Evolutionary conservation across 1,140 invertebrate species (phyloP).

Genomic region (Zaprionus capensis): DNA sequence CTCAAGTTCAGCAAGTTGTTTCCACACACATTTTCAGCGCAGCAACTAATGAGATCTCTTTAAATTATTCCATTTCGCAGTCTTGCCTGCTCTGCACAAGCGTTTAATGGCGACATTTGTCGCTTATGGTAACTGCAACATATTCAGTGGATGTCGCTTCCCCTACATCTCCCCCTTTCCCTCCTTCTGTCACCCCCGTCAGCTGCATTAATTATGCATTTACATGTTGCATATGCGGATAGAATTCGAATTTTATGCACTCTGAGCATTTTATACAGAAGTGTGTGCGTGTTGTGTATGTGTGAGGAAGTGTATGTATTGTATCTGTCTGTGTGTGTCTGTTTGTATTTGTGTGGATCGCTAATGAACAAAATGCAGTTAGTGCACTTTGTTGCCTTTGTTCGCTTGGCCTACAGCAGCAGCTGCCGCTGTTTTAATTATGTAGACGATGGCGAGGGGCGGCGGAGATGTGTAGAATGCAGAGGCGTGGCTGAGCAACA

Average conservation of each 20-base stretch:
- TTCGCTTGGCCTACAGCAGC: constrained; percentile 43
- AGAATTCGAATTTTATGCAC: constrained; percentile 50
- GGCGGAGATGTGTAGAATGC: background rate
- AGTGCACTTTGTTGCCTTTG: constrained; percentile 49
- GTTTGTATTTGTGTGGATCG: constrained; percentile 32
- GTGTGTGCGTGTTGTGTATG: constrained; percentile 5
- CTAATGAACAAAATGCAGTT: constrained; percentile 53
- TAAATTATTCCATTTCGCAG: constrained; percentile 6
- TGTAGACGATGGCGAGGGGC: constrained; percentile 14
- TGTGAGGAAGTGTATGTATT: constrained; percentile 11
- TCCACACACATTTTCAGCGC: background rate
- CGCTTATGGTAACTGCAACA: constrained; percentile 37
- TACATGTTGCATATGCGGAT: constrained; percentile 54
- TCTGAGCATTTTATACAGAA: constrained; percentile 11
- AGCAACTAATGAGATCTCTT: constrained; percentile 19
- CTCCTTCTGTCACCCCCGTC: no score
- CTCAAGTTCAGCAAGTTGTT: background rate
- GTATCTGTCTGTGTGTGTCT: constrained; percentile 10
- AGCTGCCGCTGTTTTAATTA: constrained; percentile 49
- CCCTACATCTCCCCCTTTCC: background rate
- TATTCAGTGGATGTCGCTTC: constrained; percentile 30
- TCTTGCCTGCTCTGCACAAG: background rate
- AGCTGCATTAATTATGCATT: constrained; percentile 54
- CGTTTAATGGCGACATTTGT: constrained; percentile 51
- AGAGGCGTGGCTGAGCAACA: constrained; percentile 10